Evolutionary conservation across 1,140 invertebrate genomes (phyloP).

Genomic region (Dinoponera quadriceps): DNA sequence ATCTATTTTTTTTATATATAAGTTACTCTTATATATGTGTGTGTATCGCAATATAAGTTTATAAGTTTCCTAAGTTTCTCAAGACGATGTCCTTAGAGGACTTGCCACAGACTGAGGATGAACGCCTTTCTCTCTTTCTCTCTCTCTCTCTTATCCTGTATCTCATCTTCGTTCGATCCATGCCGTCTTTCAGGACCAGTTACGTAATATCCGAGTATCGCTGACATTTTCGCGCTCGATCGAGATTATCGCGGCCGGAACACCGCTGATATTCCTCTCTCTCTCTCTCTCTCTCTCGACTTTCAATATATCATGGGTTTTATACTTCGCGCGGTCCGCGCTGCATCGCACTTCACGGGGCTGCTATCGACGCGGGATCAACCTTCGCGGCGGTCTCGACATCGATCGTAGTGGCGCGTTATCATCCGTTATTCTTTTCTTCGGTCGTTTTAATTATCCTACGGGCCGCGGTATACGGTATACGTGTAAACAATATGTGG

Average conservation of each 20-base stretch:
- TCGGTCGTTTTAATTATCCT: conserved; percentile 50
- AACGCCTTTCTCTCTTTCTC: conserved; percentile 1
- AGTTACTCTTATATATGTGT: too few relatives aligned
- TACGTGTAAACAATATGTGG: conserved; percentile 48
- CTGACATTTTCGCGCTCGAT: conserved; percentile 80
- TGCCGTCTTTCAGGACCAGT: conserved; percentile 66
- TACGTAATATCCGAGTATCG: conserved; percentile 82
- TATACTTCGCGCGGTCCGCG: neutral
- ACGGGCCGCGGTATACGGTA: conserved; percentile 1
- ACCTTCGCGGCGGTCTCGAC: neutral
- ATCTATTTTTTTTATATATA: too few relatives aligned
- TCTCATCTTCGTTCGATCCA: neutral
- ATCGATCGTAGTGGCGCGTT: neutral
- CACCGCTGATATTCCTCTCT: neutral
- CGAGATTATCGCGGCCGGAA: conserved; percentile 5
- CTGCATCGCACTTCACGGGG: too few relatives aligned
- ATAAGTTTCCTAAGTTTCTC: conserved; percentile 36
- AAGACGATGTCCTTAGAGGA: conserved; percentile 5
- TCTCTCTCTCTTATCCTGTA: neutral
- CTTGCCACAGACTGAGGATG: conserved; percentile 14
- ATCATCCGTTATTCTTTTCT: conserved; percentile 14
- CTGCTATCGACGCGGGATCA: neutral
- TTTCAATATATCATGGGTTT: neutral
- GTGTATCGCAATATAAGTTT: conserved; percentile 10
- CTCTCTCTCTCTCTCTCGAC: neutral